Conservation (phyloP, 1,140 invertebrate species). For the Riptortus pedestris region DNA sequence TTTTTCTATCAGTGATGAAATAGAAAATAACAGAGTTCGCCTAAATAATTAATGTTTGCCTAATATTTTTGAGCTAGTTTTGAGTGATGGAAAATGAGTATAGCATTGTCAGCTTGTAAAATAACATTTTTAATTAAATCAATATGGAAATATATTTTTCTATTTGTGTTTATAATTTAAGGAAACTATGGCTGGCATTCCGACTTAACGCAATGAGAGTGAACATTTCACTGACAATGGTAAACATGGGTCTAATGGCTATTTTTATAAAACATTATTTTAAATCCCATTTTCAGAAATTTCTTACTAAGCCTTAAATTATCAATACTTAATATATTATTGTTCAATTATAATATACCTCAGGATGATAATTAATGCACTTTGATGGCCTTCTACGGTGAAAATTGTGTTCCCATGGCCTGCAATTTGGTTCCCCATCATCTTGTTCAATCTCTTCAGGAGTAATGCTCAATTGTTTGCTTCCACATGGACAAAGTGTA, state of each 20-base stretch:
- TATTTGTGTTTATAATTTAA: neutral
- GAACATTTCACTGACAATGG: neutral
- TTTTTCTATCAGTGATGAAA: no score
- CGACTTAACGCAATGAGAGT: neutral
- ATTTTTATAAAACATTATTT: neutral
- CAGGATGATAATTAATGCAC: slow-evolving; percentile 80
- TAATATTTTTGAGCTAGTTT: no score
- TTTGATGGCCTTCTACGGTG: slow-evolving; percentile 58
- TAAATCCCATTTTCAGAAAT: neutral
- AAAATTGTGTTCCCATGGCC: slow-evolving; percentile 44
- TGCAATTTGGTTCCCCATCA: slow-evolving; percentile 37
- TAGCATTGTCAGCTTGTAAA: no score
- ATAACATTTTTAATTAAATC: no score
- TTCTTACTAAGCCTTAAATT: neutral
- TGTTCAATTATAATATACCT: slow-evolving; percentile 40
- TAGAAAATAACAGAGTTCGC: no score
- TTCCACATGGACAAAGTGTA: slow-evolving; percentile 77
- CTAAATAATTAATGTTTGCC: no score
- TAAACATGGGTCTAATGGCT: neutral
- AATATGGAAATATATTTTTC: no score
- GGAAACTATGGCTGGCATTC: neutral
- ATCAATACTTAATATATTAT: neutral
- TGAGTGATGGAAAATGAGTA: no score
- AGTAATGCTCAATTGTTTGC: slow-evolving; percentile 67
- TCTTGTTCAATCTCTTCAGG: slow-evolving; percentile 56